Evolutionary conservation across 2,888 invertebrate genomes (phyloP).

Genomic region (Scrobipalpa costella): DNA sequence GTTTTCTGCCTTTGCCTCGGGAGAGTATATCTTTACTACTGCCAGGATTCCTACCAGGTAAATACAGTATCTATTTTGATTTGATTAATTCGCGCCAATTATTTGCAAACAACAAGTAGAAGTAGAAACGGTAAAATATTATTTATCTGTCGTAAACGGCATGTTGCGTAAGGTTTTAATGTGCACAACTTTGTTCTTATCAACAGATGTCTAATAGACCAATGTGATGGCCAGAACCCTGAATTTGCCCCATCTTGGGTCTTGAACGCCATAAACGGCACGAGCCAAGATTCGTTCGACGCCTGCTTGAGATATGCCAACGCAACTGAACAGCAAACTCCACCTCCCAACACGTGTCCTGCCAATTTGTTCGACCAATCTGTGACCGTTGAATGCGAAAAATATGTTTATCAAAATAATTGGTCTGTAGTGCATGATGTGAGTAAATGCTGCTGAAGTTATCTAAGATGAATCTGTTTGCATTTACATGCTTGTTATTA

Average conservation of each 20-base stretch:
- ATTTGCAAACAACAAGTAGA: no score
- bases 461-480: neutral
- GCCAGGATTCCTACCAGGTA: constrained; percentile 70
- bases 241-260: constrained; percentile 60
- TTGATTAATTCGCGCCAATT: no score
- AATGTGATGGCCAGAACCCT: constrained; percentile 57
- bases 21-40: constrained; percentile 73
- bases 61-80: neutral
- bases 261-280: constrained; percentile 57
- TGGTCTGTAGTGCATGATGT: constrained; percentile 70
- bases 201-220: constrained; percentile 58
- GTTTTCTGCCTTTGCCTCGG: constrained; percentile 69
- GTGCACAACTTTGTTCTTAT: neutral
- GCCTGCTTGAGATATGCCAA: constrained; percentile 57
- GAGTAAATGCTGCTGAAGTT: constrained; percentile 39
- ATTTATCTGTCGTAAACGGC: no score
- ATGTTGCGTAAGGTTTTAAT: no score
- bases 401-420: constrained; percentile 61
- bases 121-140: no score
- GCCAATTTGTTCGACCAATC: constrained; percentile 54
- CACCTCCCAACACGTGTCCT: constrained; percentile 51
- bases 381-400: constrained; percentile 48
- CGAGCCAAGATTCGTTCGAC: constrained; percentile 50
- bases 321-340: constrained; percentile 36
- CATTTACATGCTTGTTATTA: neutral